Evolutionary conservation across 2,797 vertebrate species (phyloP).

Genomic region (Crax fasciolata): DNA sequence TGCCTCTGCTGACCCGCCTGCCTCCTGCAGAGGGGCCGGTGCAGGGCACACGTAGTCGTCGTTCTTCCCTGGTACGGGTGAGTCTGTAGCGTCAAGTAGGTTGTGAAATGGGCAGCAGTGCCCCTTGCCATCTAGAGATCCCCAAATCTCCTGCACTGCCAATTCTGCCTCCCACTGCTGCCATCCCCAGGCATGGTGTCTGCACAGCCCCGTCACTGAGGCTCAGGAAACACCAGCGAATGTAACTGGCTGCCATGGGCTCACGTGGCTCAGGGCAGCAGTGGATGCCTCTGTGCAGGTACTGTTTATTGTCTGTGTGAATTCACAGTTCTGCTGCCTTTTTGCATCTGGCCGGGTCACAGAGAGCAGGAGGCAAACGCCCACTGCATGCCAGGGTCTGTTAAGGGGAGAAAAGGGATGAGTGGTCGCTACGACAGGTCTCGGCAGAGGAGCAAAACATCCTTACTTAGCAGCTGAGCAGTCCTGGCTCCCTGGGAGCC

Average conservation of each 20-base stretch:
- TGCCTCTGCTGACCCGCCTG: background rate
- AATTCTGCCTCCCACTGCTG: background rate
- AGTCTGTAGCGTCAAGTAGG: background rate
- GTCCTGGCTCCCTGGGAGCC: conserved; percentile 32
- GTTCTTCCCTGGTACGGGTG: background rate
- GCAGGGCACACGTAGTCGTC: background rate
- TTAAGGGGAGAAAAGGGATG: conserved; percentile 48
- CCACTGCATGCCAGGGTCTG: background rate
- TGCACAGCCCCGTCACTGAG: background rate
- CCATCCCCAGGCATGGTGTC: background rate
- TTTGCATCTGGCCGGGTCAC: background rate
- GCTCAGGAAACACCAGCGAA: background rate
- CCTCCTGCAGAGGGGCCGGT: background rate
- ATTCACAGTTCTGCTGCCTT: background rate
- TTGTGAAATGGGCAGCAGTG: background rate
- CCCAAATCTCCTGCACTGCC: background rate
- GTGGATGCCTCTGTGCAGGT: background rate
- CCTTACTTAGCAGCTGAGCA: conserved; percentile 11
- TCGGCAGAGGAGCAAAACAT: background rate
- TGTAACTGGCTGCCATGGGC: background rate
- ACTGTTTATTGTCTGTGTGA: background rate
- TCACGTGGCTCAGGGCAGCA: rapidly evolving
- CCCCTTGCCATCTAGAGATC: background rate
- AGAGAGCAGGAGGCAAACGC: background rate
- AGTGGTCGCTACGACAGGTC: background rate